Evolutionary conservation across 2,113 vertebrate genomes (phyloP), one percentile per base, ranked within the genome.

Genomic region (Cottus gobio): DNA sequence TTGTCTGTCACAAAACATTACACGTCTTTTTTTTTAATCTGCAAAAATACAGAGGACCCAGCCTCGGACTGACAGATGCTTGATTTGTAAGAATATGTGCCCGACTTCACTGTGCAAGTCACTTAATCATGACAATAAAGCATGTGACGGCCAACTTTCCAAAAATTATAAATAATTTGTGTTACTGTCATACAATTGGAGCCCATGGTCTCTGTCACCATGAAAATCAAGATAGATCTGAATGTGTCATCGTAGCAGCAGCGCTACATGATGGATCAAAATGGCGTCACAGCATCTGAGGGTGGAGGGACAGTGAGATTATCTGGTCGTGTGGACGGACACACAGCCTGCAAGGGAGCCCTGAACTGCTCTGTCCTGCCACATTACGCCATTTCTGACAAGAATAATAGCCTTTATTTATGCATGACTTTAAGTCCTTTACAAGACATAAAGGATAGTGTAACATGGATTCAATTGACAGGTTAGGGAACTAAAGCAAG

Each of bases 281-380:
- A 92, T 92, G 90, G 90, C 89, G 87, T 79, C 82, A 86, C 79
- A 79, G 79, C 77, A 42, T 90, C 79, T 86, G 79, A 87, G 87
- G 56, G 6, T 76, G 62, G 44, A 85, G 54, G 12, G 82, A 71
- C 75, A 64, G 85, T 71, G 82, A 89, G 91, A 91, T 93, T 88
- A 93, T 90, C 83, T 89, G 85, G 70, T 44, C 83, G 84, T 84
- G 85, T 76, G 77, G 87, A 85, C 88, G 85, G 78, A 85, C 82
- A 80, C 52, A 63, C 85, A 79, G 85, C 71, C 81, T 75, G 22
- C 70, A 3, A 50, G 64, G 22, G 52, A 72, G 11, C 56, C 62
- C 85, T 24, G 60, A 66, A 28, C 65, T 48, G 64, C 46, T 77
- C 11, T 64, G 2, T 80, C 31, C 77, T 72, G 58, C 44, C 13